Percentiles rank a stretch among this genome's conserved stretches.
These are phyloP conservation scores for Adelognathus sp. DNA, from an alignment of 2,888 invertebrate species.

Conservation along the genomic window DNA sequence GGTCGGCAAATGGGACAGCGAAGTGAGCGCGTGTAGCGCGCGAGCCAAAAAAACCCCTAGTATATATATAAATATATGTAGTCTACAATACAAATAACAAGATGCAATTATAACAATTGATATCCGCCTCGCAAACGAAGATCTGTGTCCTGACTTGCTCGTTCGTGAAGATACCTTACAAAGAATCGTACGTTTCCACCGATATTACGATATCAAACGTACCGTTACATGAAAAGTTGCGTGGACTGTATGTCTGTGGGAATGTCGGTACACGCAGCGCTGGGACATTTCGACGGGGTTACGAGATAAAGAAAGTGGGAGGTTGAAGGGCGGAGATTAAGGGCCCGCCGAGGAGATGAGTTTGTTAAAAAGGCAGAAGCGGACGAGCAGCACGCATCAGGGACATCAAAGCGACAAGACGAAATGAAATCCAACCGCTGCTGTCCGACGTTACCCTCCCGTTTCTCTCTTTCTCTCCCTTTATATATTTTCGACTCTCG, in stretches of 20 bases:
- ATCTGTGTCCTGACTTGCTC: not conserved
- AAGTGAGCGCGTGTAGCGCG: too few species aligned
- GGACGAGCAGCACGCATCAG: slow-evolving; percentile 81
- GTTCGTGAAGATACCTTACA: not conserved
- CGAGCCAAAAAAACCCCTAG: too few species aligned
- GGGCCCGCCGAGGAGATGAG: slow-evolving; percentile 81
- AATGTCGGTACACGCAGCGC: slow-evolving; percentile 9
- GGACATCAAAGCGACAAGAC: slow-evolving; percentile 81
- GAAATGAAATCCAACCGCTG: slow-evolving; percentile 81
- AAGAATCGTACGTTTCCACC: not conserved
- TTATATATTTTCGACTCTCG: slow-evolving; percentile 60
- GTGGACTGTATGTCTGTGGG: not conserved
- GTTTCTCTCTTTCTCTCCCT: slow-evolving; percentile 49
- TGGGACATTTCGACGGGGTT: slow-evolving; percentile 51
- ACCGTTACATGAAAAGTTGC: not conserved
- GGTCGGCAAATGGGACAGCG: too few species aligned
- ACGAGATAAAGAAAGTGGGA: slow-evolving; percentile 60
- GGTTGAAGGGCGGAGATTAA: slow-evolving; percentile 80
- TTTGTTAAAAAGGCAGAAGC: slow-evolving; percentile 82
- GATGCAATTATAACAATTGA: too few species aligned
- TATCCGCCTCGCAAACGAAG: too few species aligned
- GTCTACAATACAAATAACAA: too few species aligned
- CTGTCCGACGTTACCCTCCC: slow-evolving; percentile 66
- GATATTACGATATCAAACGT: not conserved
- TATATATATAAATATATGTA: too few species aligned